Evolutionary conservation across 2,888 invertebrate species (phyloP), one percentile per base, ranked within the genome.

Genomic region (Hololepta plana): DNA sequence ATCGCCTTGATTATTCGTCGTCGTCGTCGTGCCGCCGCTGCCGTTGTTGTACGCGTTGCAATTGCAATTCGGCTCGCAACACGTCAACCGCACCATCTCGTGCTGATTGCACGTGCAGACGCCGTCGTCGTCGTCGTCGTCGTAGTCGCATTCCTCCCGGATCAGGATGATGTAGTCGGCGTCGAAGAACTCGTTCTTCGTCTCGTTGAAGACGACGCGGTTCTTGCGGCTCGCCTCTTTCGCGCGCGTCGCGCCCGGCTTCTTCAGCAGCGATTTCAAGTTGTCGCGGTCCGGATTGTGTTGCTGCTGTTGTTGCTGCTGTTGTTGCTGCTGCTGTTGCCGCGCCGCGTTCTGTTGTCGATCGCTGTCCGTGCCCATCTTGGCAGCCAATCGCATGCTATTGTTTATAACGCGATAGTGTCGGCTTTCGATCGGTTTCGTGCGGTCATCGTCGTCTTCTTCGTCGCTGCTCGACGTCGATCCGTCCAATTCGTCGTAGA

Each of bases 111-210:
- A 73, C 42, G 79, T 77, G 43, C 80, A 81, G 28, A 64, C 59
- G 25, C 63, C 62, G 30, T 71, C 69, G 49, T 70, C 73, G 34
- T 69, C 69, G 46, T 81, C 82, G 44, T 81, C 81, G 31, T 80
- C 82, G 46, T 74, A 79, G 42, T 73, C 72, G 46, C 82, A 82
- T 50, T 85, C 85, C 49, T 87, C 85, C 32, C 85, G 72, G 35
- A 87, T 84, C 35, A 85, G 64, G 42, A 87, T 87, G 45, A 87
- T 85, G 47, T 87, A 87, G 57, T 87, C 85, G 26, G 87, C 85
- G 42, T 87, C 87, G 52, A 87, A 85, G 57, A 84, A 85, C 51
- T 84, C 81, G 57, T 87, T 87, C 27, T 79, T 70, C 44, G 73
- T 80, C 57, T 87, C 87, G 49, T 87, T 82, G 47, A 87, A 87